These are phyloP conservation scores for Drosophila carrolli DNA, from an alignment of 1,140 invertebrate genomes.

Conservation along the genomic window DNA sequence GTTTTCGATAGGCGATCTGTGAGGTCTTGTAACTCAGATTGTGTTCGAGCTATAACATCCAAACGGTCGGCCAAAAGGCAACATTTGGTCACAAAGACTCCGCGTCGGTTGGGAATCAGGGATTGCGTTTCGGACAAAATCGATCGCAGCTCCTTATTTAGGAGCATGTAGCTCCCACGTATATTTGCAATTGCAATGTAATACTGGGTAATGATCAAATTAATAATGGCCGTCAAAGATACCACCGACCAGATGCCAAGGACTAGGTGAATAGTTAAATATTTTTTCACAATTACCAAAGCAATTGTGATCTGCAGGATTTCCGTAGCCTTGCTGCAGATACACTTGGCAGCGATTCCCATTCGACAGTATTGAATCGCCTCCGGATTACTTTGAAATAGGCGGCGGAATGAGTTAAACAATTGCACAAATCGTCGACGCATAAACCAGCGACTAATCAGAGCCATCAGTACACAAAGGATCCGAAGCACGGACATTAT, in stretches of 20 bases:
- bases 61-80: conserved; percentile 52
- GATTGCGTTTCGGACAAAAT: conserved; percentile 17
- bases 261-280: neutral
- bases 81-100: conserved; percentile 36
- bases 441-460: conserved; percentile 39
- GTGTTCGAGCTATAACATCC: conserved; percentile 34
- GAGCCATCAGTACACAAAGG: conserved; percentile 9
- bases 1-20: conserved; percentile 3
- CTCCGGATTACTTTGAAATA: conserved; percentile 27
- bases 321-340: conserved; percentile 1
- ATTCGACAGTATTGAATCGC: conserved; percentile 16
- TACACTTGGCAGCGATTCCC: conserved; percentile 15
- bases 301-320: neutral
- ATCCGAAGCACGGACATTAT: conserved; percentile 13
- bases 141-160: conserved; percentile 27
- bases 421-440: conserved; percentile 25
- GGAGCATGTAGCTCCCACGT: conserved; percentile 29
- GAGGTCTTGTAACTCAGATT: conserved; percentile 30
- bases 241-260: neutral
- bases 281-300: neutral
- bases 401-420: conserved; percentile 2
- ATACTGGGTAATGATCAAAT: conserved; percentile 41
- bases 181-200: conserved; percentile 42
- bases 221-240: conserved; percentile 16
- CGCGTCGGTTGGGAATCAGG: conserved; percentile 15